phyloP scores from a whole-genome alignment of 1,140 invertebrate genomes.

The Neelides sp. region DNA sequence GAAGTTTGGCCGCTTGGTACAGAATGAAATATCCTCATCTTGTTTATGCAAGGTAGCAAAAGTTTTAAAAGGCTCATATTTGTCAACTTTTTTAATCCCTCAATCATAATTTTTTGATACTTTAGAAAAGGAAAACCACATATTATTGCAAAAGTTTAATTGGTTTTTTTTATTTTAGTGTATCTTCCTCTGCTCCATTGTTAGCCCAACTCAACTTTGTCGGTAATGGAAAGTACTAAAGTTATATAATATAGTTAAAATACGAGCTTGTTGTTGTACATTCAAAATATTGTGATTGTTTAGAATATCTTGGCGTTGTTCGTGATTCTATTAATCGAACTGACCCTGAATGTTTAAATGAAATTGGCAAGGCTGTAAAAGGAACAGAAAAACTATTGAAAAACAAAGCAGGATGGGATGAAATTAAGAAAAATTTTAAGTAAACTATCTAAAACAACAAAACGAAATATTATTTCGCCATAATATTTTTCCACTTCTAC shows the following conservation, averaged over 20 bases:
- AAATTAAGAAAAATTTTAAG: conserved; percentile 55
- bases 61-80: too few species aligned
- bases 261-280: background rate
- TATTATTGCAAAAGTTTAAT: background rate
- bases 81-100: too few species aligned
- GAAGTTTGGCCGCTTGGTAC: conserved; percentile 78
- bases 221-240: conserved; percentile 38
- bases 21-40: conserved; percentile 80
- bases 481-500: background rate
- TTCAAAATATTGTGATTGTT: too few species aligned
- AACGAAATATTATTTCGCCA: background rate
- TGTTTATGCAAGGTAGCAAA: too few species aligned
- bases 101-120: too few species aligned
- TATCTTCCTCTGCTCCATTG: conserved; percentile 79
- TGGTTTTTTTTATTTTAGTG: conserved; percentile 42
- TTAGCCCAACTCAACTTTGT: conserved; percentile 69
- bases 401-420: conserved; percentile 45
- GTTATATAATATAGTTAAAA: background rate
- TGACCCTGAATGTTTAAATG: conserved; percentile 47
- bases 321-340: conserved; percentile 50
- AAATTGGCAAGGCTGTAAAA: conserved; percentile 49
- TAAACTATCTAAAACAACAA: conserved; percentile 37
- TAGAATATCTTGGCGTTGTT: conserved; percentile 64
- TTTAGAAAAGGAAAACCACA: background rate
- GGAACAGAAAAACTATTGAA: conserved; percentile 51